Base-by-base conservation (phyloP, 2,888 invertebrate species). In the Brachypterus glaber region DNA sequence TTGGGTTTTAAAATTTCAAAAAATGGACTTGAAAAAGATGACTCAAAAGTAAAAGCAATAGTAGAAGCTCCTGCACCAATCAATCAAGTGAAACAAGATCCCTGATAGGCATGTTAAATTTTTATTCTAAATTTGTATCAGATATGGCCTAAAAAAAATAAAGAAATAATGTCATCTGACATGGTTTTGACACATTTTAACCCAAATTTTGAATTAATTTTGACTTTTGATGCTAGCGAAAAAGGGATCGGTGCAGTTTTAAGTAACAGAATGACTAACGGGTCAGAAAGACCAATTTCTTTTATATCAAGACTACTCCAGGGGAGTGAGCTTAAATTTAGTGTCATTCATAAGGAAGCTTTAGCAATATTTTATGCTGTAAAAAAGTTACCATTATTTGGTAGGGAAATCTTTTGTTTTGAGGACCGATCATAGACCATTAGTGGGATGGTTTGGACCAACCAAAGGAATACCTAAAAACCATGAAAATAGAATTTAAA, bases 11-110 rank as follows among this genome's bases (percentile, higher is more conserved):
- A n/a, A n/a, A n/a, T n/a, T n/a, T n/a, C n/a, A n/a, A n/a, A n/a
- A n/a, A n/a, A n/a, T 24, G 47, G 44, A 9, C 35, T 46, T 27
- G 34, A 33, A 13, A 44, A 36, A 27, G 25, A 26, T 4, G 30
- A 45, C 1, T 29, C 33, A 7, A 47, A 48, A 32, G 32, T 47
- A n/a, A 24, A 41, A 12, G 48, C 48, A 17, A 44, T 50, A 1
- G 18, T 35, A n/a, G 33, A 42, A 7, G 46, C 45, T 1, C 36
- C 35, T 17, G 24, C 25, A 30, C 47, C 45, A 0, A 26, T 1
- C 17, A 43, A 39, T 31, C 39, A 17, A 27, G 44, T 4, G 39
- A 46, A 32, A 29, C 44, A 27, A 38, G 42, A 32, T 32, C 33
- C n/a, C 41, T 45, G 24, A 8, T 40, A 16, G 46, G n/a, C n/a